Evolutionary conservation across 2,113 vertebrate genomes (phyloP).

Genomic region (Cynoglossus semilaevis): DNA sequence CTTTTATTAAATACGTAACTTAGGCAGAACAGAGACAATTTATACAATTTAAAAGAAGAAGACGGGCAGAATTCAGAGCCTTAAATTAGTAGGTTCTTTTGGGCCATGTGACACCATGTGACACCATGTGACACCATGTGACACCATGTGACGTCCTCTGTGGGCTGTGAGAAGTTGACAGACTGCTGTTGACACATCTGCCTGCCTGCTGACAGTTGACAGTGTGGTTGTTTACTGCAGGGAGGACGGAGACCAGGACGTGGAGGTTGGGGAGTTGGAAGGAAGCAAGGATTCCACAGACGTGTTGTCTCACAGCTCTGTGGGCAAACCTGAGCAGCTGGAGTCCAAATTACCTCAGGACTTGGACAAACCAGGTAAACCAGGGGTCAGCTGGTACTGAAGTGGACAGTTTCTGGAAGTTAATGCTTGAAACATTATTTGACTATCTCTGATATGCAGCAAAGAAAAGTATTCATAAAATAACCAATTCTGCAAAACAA

Average conservation of each 20-base stretch:
- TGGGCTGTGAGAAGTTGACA: background rate
- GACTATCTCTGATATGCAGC: background rate
- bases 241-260: conserved; percentile 84
- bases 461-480: too few relatives aligned
- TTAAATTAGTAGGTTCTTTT: too few relatives aligned
- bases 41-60: too few relatives aligned
- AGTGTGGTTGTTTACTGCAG: conserved; percentile 65
- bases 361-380: conserved; percentile 73
- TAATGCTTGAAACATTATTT: too few relatives aligned
- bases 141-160: background rate
- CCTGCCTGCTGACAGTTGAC: background rate
- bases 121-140: background rate
- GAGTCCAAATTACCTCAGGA: conserved; percentile 72
- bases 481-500: too few relatives aligned
- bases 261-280: conserved; percentile 81
- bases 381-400: too few relatives aligned
- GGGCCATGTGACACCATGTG: too few relatives aligned
- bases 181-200: background rate
- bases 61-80: too few relatives aligned
- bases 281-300: conserved; percentile 65
- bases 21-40: too few relatives aligned
- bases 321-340: conserved; percentile 58
- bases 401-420: background rate
- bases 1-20: too few relatives aligned
- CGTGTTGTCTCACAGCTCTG: conserved; percentile 69